These are phyloP conservation scores for Ommatoiulus sabulosus DNA, from an alignment of 2,888 invertebrate species.

Conservation along the genomic window DNA sequence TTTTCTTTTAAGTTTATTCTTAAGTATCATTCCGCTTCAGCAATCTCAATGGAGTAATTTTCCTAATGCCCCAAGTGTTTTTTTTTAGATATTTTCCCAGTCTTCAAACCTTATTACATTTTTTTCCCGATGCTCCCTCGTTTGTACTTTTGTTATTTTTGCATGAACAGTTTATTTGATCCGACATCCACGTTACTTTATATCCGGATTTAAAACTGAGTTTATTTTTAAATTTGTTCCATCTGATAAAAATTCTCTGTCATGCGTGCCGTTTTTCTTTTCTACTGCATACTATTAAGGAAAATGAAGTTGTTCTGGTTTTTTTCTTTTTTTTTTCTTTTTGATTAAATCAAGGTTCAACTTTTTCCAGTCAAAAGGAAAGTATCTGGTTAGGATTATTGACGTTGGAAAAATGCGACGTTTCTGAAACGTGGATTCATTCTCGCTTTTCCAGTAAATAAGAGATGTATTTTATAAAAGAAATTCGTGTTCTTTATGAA, in stretches of 20 bases:
- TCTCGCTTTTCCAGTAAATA: no score
- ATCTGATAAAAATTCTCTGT: background rate
- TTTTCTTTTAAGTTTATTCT: background rate
- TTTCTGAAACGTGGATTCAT: no score
- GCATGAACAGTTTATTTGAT: conserved; percentile 1
- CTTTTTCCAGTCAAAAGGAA: background rate
- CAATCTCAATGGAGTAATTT: background rate
- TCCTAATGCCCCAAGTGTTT: background rate
- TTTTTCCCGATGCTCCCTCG: background rate
- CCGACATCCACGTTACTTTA: background rate
- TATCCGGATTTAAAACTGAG: background rate
- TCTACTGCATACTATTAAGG: background rate
- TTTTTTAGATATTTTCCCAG: background rate
- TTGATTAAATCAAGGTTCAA: background rate
- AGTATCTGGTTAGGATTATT: no score
- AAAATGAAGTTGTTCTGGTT: background rate
- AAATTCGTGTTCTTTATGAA: no score
- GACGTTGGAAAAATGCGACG: no score
- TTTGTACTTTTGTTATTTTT: conserved; percentile 22
- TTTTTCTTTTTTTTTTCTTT: background rate
- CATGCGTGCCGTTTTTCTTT: background rate
- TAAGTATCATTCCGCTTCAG: background rate
- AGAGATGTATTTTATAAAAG: no score
- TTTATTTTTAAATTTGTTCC: background rate
- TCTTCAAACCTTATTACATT: conserved; percentile 10